Evolutionary conservation across 2,888 invertebrate genomes (phyloP).

Genomic region (Lutraria lutraria): DNA sequence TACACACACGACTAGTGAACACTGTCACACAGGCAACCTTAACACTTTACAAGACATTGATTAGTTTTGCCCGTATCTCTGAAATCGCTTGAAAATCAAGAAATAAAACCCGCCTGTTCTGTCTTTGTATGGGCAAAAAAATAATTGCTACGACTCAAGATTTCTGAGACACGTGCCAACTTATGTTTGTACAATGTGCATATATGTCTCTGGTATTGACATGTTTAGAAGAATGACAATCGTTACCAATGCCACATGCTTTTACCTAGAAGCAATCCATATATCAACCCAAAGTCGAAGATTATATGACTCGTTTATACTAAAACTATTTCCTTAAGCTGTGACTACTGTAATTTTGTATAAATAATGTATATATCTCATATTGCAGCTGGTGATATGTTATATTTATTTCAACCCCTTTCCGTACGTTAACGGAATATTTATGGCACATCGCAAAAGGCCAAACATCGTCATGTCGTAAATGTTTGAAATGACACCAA

Average conservation of each 20-base stretch:
- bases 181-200: not conserved
- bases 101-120: conserved; percentile 6
- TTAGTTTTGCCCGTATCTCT: not conserved
- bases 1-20: not conserved
- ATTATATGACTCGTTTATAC: not conserved
- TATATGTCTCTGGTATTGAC: not conserved
- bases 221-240: not conserved
- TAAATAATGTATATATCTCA: conserved; percentile 11
- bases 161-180: not conserved
- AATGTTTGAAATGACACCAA: not conserved
- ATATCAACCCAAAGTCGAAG: not conserved
- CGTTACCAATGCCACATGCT: not conserved
- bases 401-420: not conserved
- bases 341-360: not conserved
- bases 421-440: not conserved
- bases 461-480: not conserved
- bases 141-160: not conserved
- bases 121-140: not conserved
- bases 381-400: not conserved
- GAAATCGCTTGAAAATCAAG: not conserved
- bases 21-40: not conserved
- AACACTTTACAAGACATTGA: not conserved
- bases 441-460: not conserved
- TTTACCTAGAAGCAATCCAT: not conserved
- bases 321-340: conserved; percentile 5